Percentiles rank a stretch among this genome's conserved stretches.
phyloP scores from a whole-genome alignment of 2,113 vertebrate species.

The Tenrec ecaudatus region DNA sequence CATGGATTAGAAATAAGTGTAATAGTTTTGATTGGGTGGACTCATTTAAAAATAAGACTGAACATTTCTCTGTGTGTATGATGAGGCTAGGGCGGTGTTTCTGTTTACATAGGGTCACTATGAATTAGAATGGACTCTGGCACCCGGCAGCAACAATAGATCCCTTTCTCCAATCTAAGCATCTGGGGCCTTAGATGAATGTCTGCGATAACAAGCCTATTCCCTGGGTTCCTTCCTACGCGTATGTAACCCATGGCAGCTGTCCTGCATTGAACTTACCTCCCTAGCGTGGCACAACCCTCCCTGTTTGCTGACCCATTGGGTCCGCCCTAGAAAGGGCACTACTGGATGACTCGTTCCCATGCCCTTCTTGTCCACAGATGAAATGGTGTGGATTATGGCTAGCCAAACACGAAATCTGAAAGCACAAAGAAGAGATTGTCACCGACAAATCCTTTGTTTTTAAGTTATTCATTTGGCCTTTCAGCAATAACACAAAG shows the following conservation, averaged over 20 bases:
- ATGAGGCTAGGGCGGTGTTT: background rate
- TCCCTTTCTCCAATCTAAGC: background rate
- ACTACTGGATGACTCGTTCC: background rate
- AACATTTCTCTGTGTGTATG: background rate
- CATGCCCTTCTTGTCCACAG: slow-evolving; percentile 1
- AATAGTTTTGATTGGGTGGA: too few relatives aligned
- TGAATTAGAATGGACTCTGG: background rate
- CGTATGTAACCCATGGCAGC: background rate
- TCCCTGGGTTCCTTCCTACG: background rate
- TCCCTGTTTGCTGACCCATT: background rate
- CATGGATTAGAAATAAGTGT: too few relatives aligned
- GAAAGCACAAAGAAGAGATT: slow-evolving; percentile 75
- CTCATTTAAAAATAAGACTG: too few relatives aligned
- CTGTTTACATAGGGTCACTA: background rate
- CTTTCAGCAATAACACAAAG: slow-evolving; percentile 70
- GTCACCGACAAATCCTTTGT: slow-evolving; percentile 71
- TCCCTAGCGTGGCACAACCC: background rate
- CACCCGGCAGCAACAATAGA: background rate
- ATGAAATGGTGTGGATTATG: slow-evolving; percentile 59
- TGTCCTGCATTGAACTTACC: background rate
- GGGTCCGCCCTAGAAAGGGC: slow-evolving; percentile 1
- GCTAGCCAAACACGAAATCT: slow-evolving; percentile 64
- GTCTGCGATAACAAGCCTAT: background rate
- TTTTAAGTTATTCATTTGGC: slow-evolving; percentile 69
- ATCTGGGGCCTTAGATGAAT: background rate